Evolutionary conservation across 2,888 invertebrate species (phyloP).

Genomic region (Cerastoderma edule): DNA sequence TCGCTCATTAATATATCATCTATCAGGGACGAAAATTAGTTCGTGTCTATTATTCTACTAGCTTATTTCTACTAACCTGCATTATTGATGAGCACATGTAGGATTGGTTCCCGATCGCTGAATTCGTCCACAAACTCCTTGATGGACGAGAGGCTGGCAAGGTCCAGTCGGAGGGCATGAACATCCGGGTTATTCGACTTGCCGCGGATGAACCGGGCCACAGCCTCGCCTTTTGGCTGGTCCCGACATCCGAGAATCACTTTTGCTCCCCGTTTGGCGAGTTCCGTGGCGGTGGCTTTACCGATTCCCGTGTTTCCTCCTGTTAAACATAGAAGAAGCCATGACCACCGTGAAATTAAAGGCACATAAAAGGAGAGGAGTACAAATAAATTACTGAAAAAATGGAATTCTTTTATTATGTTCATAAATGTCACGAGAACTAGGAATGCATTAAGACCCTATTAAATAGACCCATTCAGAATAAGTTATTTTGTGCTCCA

Average conservation of each 20-base stretch:
- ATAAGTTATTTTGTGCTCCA: no score
- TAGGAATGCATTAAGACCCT: no score
- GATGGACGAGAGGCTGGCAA: constrained; percentile 79
- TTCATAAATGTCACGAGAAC: no score
- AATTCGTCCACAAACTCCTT: constrained; percentile 80
- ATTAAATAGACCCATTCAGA: no score
- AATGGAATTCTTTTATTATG: no score
- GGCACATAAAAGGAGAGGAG: no score
- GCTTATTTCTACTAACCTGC: constrained; percentile 83
- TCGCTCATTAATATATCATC: no score
- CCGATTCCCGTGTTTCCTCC: constrained; percentile 94
- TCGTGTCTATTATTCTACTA: no score
- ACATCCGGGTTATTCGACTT: constrained; percentile 80
- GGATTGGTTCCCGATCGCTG: constrained; percentile 71
- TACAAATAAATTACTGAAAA: no score
- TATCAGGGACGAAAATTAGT: no score
- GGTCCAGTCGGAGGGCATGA: constrained; percentile 78
- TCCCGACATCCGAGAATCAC: constrained; percentile 82
- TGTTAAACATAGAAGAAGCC: constrained; percentile 85
- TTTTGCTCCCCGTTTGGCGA: constrained; percentile 86
- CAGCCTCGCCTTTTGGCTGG: constrained; percentile 79
- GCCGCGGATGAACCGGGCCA: constrained; percentile 77
- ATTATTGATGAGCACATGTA: constrained; percentile 83
- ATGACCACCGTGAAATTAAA: no score
- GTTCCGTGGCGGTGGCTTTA: constrained; percentile 90